A percentile compares a stretch with the other conserved stretches of the same genome.
phyloP scores from a whole-genome alignment of 1,140 invertebrate genomes.

The Polyergus mexicanus region DNA sequence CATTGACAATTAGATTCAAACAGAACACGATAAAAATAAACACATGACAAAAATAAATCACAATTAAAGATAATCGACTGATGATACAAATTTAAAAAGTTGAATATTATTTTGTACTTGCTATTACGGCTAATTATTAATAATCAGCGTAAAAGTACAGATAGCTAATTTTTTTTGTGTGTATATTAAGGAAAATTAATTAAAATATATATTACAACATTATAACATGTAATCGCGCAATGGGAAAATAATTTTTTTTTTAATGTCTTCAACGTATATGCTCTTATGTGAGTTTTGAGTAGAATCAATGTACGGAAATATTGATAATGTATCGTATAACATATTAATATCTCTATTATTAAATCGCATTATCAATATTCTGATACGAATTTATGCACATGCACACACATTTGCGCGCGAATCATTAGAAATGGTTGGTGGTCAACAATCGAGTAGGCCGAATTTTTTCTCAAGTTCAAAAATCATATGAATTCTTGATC shows the following conservation, averaged over 20 bases:
- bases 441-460: slow-evolving; percentile 25
- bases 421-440: background rate
- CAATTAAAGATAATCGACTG: background rate
- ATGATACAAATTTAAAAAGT: background rate
- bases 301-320: slow-evolving; percentile 6
- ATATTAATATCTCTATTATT: background rate
- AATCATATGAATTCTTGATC: slow-evolving; percentile 2
- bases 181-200: background rate
- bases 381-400: background rate
- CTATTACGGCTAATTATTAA: background rate
- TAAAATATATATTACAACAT: background rate
- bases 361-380: background rate
- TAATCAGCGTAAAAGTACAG: background rate
- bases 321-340: background rate
- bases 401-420: background rate
- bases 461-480: slow-evolving; percentile 15
- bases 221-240: background rate
- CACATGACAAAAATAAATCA: background rate
- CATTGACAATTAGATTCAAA: background rate
- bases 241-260: slow-evolving; percentile 13
- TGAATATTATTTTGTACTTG: slow-evolving; percentile 11
- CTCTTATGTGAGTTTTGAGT: background rate
- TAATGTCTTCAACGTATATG: background rate
- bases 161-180: background rate
- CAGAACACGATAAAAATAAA: background rate